Evolutionary conservation across 2,113 vertebrate genomes (phyloP).

Genomic region (Chlamydotis undulata): DNA sequence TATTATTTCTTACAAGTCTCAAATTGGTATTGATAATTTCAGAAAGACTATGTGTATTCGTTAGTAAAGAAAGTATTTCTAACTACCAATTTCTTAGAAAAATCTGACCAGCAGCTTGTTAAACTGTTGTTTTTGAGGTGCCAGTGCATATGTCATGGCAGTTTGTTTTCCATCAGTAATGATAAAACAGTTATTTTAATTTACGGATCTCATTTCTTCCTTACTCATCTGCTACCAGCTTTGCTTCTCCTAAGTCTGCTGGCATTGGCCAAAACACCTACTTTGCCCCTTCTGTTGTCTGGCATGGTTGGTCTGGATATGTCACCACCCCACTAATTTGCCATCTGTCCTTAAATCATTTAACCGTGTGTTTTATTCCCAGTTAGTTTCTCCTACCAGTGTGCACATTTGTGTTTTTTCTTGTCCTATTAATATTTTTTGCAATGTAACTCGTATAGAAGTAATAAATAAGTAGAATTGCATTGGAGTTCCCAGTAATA

Average conservation of each 20-base stretch:
- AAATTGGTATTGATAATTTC: neutral
- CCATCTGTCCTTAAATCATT: slow-evolving; percentile 30
- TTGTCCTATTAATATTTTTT: neutral
- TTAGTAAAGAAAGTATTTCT: neutral
- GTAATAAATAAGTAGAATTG: neutral
- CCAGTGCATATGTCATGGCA: neutral
- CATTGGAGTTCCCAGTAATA: neutral
- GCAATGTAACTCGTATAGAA: neutral
- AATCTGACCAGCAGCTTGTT: neutral
- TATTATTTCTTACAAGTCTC: neutral
- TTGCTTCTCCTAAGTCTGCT: neutral
- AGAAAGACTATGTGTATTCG: neutral
- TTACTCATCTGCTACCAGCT: neutral
- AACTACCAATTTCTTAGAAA: neutral
- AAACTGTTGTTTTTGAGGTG: neutral
- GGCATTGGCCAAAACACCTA: neutral
- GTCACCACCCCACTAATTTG: neutral
- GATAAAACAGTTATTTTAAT: neutral
- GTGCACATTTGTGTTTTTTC: neutral
- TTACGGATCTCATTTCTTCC: neutral
- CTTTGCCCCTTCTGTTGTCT: slow-evolving; percentile 31
- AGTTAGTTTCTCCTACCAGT: neutral
- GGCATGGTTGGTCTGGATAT: neutral
- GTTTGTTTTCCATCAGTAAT: neutral
- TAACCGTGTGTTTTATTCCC: neutral